A percentile compares a stretch with the other conserved stretches of the same genome.
Conservation (phyloP, 2,113 vertebrate genomes). For the Macrotus californicus region DNA sequence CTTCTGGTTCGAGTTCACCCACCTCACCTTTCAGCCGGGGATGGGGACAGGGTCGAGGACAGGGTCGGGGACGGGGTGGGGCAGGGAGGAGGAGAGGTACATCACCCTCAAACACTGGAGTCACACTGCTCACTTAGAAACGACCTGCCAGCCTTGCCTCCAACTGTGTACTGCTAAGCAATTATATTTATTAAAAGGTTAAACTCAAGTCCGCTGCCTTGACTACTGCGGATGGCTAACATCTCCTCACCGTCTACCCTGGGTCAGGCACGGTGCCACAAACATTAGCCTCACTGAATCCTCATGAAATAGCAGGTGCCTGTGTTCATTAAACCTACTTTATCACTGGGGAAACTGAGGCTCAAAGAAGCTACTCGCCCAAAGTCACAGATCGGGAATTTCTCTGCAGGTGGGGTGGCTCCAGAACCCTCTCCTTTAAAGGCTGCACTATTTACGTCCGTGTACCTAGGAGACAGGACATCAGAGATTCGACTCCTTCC, state of each 20-base stretch:
- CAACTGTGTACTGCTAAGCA: neutral
- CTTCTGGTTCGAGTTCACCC: neutral
- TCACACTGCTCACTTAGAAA: neutral
- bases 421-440: neutral
- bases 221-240: too few relatives aligned
- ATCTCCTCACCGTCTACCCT: rapidly evolving
- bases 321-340: neutral
- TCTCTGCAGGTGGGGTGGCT: neutral
- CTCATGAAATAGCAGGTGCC: rapidly evolving
- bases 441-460: rapidly evolving
- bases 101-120: rapidly evolving
- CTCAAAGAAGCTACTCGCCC: too few relatives aligned
- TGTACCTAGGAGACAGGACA: neutral
- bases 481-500: too few relatives aligned
- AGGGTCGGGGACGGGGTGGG: too few relatives aligned
- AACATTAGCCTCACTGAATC: rapidly evolving
- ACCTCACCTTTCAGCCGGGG: rapidly evolving
- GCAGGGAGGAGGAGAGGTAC: neutral
- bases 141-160: neutral
- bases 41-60: too few relatives aligned
- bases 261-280: neutral
- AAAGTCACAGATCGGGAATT: neutral
- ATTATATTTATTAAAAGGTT: neutral
- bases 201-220: neutral
- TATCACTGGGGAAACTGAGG: neutral